Base-by-base conservation (phyloP, 1,140 invertebrate genomes). In the Danaus plexippus region DNA sequence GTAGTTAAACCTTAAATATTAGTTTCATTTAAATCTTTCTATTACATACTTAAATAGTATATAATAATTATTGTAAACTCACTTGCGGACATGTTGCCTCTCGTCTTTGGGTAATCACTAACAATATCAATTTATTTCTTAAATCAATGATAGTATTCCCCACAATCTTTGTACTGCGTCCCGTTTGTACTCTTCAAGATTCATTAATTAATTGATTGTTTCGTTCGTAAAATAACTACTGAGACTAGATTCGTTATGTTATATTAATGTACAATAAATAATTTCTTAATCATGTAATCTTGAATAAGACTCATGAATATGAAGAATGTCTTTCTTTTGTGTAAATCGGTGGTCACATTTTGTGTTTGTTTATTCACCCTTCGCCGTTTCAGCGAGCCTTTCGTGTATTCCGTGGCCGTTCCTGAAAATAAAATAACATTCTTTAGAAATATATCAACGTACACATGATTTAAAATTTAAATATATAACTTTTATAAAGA, bases 191-290 rank as follows among this genome's bases (percentile, higher is more conserved):
- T 80, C 59, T 67, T 71, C 64, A 63, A 61, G 52, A 45, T 59
- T 73, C 69, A 71, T 52, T 69, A 59, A 69, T 73, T 65, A 76
- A 70, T 78, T 78, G 80, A 76, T 80, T 77, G 69, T 73, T 81
- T 78, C 73, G 71, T 74, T 83, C 75, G 22, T 71, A 78, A 76
- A 76, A 81, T 74, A 81, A 78, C 78, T 81, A 78, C 71, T 60
- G 73, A 73, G 81, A 85, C 81, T 85, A 83, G 82, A 83, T 75
- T 85, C 77, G 82, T 85, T 85, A 70, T 67, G 59, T 67, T 77
- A 76, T 74, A 79, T 83, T 74, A 77, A 71, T 69, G 67, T 77
- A 78, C 58, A 83, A 76, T 79, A 79, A 82, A 77, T 79, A 75
- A 51, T 59, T 70, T 75, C 64, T 74, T 70, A 69, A 77, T 85